A percentile compares a stretch with the other conserved stretches of the same genome.
Conservation (phyloP, 2,113 vertebrate species). For the Carassius gibelio region DNA sequence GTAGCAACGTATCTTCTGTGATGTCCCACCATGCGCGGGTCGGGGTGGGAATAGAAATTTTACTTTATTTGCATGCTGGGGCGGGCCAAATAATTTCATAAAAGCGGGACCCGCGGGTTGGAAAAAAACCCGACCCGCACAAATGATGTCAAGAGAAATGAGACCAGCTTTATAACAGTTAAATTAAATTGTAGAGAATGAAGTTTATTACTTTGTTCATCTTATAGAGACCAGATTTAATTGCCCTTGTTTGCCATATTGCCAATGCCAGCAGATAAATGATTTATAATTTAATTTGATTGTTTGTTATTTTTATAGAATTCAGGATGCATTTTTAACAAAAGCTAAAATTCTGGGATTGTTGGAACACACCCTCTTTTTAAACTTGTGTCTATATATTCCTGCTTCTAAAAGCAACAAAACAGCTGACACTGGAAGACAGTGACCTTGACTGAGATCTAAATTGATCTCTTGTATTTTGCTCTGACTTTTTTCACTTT, state of each 20-base stretch:
- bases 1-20: too few relatives aligned
- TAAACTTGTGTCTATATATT: constrained; percentile 26
- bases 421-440: constrained; percentile 84
- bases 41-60: too few relatives aligned
- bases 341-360: neutral
- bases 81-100: too few relatives aligned
- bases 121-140: too few relatives aligned
- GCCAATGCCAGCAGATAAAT: constrained; percentile 51
- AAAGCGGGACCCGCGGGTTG: too few relatives aligned
- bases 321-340: neutral
- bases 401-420: constrained; percentile 50
- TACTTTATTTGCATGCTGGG: too few relatives aligned
- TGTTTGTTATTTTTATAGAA: neutral
- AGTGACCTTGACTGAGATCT: constrained; percentile 88
- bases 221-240: too few relatives aligned
- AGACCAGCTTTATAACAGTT: too few relatives aligned
- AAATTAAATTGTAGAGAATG: too few relatives aligned
- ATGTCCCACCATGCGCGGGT: too few relatives aligned
- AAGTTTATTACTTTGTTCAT: too few relatives aligned
- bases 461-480: constrained; percentile 81
- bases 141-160: too few relatives aligned
- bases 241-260: constrained; percentile 26
- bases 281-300: constrained; percentile 18
- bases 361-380: neutral
- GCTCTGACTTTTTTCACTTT: constrained; percentile 87